A percentile compares a stretch with the other conserved stretches of the same genome.
These are phyloP conservation scores for Deroptyus accipitrinus DNA, from an alignment of 2,113 vertebrate species.

Conservation along the genomic window DNA sequence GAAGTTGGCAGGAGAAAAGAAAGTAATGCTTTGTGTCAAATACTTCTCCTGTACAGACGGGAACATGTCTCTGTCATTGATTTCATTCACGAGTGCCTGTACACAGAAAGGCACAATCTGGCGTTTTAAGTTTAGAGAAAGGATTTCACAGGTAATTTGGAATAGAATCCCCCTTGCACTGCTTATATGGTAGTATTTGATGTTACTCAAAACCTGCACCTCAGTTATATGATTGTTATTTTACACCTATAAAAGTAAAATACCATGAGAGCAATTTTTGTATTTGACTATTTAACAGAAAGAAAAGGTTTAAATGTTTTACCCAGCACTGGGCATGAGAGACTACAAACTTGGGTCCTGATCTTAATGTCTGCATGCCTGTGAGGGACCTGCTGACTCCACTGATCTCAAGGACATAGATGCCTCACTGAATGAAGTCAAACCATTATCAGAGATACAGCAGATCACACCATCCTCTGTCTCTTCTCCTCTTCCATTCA, in stretches of 20 bases:
- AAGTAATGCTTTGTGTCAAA: background rate
- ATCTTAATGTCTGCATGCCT: background rate
- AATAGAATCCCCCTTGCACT: background rate
- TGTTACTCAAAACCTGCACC: background rate
- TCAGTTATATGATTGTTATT: background rate
- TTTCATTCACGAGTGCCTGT: background rate
- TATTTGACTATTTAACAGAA: background rate
- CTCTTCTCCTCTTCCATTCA: background rate
- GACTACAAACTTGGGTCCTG: background rate
- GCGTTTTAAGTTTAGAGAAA: background rate
- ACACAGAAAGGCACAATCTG: background rate
- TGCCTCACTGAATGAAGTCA: background rate
- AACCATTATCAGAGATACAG: background rate
- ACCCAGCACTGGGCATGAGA: background rate
- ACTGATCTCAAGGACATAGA: background rate
- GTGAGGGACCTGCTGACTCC: background rate
- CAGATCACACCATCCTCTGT: background rate
- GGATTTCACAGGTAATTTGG: background rate
- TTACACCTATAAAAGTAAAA: background rate
- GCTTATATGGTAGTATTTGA: background rate
- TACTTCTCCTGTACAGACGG: background rate
- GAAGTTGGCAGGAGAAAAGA: background rate
- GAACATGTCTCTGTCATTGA: background rate
- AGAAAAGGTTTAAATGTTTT: background rate
- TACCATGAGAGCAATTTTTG: background rate